Evolutionary conservation across 2,888 invertebrate genomes (phyloP), one percentile per base, ranked within the genome.

Genomic region (Oxycera nigricornis): DNA sequence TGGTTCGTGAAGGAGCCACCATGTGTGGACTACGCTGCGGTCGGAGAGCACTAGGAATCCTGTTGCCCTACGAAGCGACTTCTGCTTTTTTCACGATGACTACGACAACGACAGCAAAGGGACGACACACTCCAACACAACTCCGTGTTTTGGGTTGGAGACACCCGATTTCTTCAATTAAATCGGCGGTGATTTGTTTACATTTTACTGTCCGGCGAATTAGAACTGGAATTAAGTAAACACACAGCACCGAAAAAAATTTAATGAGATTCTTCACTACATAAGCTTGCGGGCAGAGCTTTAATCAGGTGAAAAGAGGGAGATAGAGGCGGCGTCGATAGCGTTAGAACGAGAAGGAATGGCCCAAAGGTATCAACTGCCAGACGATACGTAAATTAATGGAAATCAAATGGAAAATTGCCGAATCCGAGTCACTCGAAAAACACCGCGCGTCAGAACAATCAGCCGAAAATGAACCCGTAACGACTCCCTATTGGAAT

Each of bases 121-220:
- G 14, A 65, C 55, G 55, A 22, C 55, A 24, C 2, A 65, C 65
- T 65, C 41, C 61, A 24, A 65, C 65, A 65, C 62, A n/a, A 39
- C 22, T 41, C 65, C 39, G 6, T 6, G n/a, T 65, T 65, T 41
- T 22, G 39, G 39, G 41, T 65, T 39, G 31, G 70, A 55, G 55
- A 52, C 55, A 24, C 26, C 7, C 55, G 30, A 30, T 52, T 70
- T 70, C 55, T 52, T 52, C 70, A 31, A 70, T 70, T 70, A 70
- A n/a, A 70, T 70, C 55, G 50, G 22, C 55, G 9, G 17, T 70
- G 52, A 70, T 70, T 70, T 70, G 52, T 70, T 70, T 70, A 70
- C 70, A 70, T 70, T 70, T 52, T 70, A 70, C 70, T 70, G 70
- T 55, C 70, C 55, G 31, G 70, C 31, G 46, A 52, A 70, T 70